Base-by-base conservation (phyloP, 1,140 invertebrate genomes). In the Brachionus calyciflorus region DNA sequence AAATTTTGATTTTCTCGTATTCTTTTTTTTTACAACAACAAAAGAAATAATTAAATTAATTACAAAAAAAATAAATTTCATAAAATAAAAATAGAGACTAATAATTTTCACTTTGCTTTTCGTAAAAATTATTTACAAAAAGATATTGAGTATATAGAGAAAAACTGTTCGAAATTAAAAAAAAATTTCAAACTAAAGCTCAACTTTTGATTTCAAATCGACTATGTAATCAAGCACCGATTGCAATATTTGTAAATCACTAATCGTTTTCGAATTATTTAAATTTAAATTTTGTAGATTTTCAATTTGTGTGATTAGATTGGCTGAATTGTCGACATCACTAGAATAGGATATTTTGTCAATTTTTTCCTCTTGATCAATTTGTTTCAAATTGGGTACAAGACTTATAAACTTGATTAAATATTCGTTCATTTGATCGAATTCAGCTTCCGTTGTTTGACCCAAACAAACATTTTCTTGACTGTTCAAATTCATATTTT, bases 371-470 rank as follows among this genome's bases (percentile, higher is more conserved):
- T 65, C 60, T 37, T 65, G 37, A n/a, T 65, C 60, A 44, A 65
- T 65, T 37, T 65, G 60, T 41, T 65, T 65, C 60, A 65, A 65
- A 65, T 65, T 65, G n/a, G 60, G 60, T 21, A 65, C 60, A 19
- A 65, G 21, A 14, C 40, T 65, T 9, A 65, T 65, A 26, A 65
- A 44, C 40, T 65, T 65, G 12, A 65, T 28, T 28, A 65, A 44
- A 65, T 65, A 65, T 24, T 65, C 60, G 9, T 65, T 41, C 40
- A 65, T 44, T 28, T 65, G 60, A 24, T 12, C 41, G 3, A 65
- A 30, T 28, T 65, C 60, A 21, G 21, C 40, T 41, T 21, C 21
- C 26, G 21, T 19, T 37, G n/a, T 24, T 26, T 17, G n/a, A 21
- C 46, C n/a, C 10, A 0, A n/a, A 28, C 26, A 2, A 10, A n/a